Evolutionary conservation across 35 echinoderm and acorn worm species (phyloP).

Genomic region (Lytechinus variegatus): DNA sequence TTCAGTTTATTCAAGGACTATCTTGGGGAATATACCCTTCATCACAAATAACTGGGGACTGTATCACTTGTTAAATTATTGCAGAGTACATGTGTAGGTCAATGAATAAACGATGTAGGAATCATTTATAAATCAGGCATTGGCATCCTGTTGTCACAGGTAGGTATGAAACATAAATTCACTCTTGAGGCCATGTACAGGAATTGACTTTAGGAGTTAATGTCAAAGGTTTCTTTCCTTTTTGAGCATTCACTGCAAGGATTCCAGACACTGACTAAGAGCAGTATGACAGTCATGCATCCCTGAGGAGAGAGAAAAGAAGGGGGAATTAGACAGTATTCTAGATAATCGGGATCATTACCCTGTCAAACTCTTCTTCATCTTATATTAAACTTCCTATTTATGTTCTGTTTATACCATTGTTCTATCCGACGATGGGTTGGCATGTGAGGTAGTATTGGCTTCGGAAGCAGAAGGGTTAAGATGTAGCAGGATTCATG

Average conservation of each 20-base stretch:
- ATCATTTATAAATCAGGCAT: no score
- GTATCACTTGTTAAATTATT: no score
- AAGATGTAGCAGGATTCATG: neutral
- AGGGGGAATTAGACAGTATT: neutral
- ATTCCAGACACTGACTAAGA: conserved; percentile 2
- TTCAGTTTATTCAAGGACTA: no score
- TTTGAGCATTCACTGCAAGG: neutral
- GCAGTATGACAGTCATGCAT: neutral
- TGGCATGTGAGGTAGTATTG: neutral
- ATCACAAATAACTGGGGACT: no score
- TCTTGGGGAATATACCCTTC: no score
- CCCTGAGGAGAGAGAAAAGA: neutral
- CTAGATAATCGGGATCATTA: neutral
- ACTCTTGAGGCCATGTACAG: neutral
- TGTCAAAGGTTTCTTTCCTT: neutral
- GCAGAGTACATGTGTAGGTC: no score
- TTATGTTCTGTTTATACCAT: neutral
- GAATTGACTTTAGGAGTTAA: neutral
- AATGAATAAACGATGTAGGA: no score
- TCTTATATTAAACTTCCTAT: neutral
- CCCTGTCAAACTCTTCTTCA: neutral
- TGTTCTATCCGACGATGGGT: neutral
- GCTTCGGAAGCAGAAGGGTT: neutral
- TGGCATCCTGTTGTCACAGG: no score
- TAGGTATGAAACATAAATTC: no score